Conservation (phyloP, 2,797 vertebrate species). For the Acridotheres tristis region DNA sequence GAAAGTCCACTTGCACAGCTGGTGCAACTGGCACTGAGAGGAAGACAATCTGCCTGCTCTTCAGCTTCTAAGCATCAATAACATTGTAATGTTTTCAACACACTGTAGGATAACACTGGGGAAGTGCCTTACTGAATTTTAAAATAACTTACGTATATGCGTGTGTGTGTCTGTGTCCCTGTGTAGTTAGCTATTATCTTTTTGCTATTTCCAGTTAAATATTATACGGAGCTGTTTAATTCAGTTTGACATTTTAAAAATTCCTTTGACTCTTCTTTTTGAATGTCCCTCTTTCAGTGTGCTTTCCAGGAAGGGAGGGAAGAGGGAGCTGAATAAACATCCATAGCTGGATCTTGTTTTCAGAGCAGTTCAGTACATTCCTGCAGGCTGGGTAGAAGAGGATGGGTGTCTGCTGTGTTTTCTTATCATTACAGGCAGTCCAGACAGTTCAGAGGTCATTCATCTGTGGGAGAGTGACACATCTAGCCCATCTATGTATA, state of each 20-base stretch:
- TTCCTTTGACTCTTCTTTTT: slow-evolving; percentile 12
- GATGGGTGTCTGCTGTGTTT: neutral
- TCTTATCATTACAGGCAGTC: neutral
- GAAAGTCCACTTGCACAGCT: slow-evolving; percentile 29
- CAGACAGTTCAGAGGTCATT: neutral
- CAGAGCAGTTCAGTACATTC: neutral
- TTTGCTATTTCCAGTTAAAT: neutral
- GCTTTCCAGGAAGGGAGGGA: slow-evolving; percentile 31
- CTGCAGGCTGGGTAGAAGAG: neutral
- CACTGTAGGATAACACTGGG: neutral
- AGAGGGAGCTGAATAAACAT: slow-evolving; percentile 35
- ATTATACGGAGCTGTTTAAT: neutral
- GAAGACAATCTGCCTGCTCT: slow-evolving; percentile 7
- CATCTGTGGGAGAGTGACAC: neutral
- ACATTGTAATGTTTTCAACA: neutral
- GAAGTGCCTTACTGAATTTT: neutral
- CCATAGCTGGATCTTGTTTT: slow-evolving; percentile 24
- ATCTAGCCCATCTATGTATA: neutral
- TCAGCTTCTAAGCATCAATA: neutral
- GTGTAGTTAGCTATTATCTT: neutral
- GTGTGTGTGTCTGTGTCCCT: neutral
- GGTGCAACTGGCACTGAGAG: neutral
- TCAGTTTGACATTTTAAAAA: neutral
- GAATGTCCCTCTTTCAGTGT: slow-evolving; percentile 1
- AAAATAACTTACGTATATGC: neutral